Percentiles rank a stretch among this genome's conserved stretches.
Evolutionary conservation across 2,888 invertebrate species (phyloP).

Genomic region (Ochropacha duplaris): DNA sequence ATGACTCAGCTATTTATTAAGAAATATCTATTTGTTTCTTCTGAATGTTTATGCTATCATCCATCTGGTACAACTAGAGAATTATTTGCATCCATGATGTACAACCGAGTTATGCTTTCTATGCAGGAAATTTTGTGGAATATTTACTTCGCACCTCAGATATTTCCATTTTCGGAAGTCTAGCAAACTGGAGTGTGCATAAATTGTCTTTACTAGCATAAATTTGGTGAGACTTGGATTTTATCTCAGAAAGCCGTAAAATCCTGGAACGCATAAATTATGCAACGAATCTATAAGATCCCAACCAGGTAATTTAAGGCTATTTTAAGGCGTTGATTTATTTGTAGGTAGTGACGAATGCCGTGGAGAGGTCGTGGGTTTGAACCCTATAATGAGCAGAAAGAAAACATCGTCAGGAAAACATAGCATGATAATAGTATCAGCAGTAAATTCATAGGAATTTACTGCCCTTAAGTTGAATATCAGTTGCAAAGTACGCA

Average conservation of each 20-base stretch:
- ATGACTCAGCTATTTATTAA: slow-evolving; percentile 37
- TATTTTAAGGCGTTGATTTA: too few species aligned
- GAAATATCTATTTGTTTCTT: slow-evolving; percentile 42
- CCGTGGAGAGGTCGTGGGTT: too few species aligned
- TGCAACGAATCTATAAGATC: too few species aligned
- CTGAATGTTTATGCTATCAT: slow-evolving; percentile 10
- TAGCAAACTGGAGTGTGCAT: not conserved
- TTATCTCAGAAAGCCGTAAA: not conserved
- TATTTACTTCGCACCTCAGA: not conserved
- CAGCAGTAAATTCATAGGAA: too few species aligned
- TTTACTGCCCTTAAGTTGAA: too few species aligned
- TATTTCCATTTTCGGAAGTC: not conserved
- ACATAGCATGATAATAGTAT: too few species aligned
- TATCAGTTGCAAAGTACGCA: too few species aligned
- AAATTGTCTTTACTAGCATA: not conserved
- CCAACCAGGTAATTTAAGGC: too few species aligned
- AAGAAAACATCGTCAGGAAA: too few species aligned
- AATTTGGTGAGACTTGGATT: not conserved
- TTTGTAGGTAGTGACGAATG: too few species aligned
- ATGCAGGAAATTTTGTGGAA: not conserved
- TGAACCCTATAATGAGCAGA: too few species aligned
- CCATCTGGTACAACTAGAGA: slow-evolving; percentile 3
- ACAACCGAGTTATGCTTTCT: not conserved
- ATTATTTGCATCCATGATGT: not conserved
- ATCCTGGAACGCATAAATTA: not conserved